Conservation (phyloP, 2,797 vertebrate species). For the Danio tinwini region DNA sequence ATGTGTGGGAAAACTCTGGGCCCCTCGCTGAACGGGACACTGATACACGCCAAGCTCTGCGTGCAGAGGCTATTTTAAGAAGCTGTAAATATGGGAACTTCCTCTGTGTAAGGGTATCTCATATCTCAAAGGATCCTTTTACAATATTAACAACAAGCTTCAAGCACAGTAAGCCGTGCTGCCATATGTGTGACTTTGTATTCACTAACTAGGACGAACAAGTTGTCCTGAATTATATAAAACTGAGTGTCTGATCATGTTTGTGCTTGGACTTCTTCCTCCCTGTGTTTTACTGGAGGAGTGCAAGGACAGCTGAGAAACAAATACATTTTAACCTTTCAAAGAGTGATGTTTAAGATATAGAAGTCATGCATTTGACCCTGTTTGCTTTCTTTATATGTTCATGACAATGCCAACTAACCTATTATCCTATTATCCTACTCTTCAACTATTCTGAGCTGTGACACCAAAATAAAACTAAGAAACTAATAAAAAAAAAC, state of each 20-base stretch:
- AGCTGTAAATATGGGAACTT: constrained; percentile 82
- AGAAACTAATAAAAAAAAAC: too few relatives aligned
- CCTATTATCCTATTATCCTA: not conserved
- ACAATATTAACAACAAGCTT: constrained; percentile 68
- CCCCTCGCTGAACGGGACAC: constrained; percentile 73
- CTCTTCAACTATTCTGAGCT: not conserved
- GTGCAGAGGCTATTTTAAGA: constrained; percentile 77
- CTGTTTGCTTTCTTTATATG: not conserved
- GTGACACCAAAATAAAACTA: not conserved
- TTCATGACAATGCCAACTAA: not conserved
- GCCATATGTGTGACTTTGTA: constrained; percentile 21
- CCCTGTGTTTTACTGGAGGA: not conserved
- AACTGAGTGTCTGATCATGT: not conserved
- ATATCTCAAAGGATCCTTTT: constrained; percentile 69
- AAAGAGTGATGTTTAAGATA: too few relatives aligned
- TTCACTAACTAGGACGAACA: not conserved
- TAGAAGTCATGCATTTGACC: not conserved
- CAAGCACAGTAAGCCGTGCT: constrained; percentile 38
- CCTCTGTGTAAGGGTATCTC: constrained; percentile 75
- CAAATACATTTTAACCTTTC: too few relatives aligned
- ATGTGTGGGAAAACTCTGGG: constrained; percentile 72
- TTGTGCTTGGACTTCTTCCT: not conserved
- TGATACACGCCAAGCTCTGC: constrained; percentile 78
- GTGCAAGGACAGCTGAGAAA: not conserved
- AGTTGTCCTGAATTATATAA: not conserved